Base-by-base conservation (phyloP, 2,113 vertebrate species). In the Elanoides forficatus region DNA sequence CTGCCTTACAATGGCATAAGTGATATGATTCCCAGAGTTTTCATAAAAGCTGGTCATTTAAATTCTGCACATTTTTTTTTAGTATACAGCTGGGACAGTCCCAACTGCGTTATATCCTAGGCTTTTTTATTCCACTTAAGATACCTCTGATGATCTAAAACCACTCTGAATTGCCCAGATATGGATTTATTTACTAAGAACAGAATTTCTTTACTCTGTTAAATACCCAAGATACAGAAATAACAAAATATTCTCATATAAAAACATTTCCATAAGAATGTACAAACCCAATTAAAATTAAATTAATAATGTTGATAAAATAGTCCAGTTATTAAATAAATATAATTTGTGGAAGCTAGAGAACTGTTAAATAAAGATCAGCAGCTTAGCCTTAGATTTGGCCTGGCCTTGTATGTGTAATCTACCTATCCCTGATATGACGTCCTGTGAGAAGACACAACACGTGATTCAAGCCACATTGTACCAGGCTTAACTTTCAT, bases 381-480 rank as follows among this genome's bases (percentile, higher is more conserved):
- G 15, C 32, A 73, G 2, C 22, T 83, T 43, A 88, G 17, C 6
- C 26, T 80, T 73, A 72, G 7, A 9, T 60, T 50, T 90, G 11
- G 9, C 25, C 32, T 80, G 20, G 9, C 13, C 34, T 65, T 8
- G 1, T 30, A 40, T 22, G 4, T 38, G 2, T 59, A 75, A 72
- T 62, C 32, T 70, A 14, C 38, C 10, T 18, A 14, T 34, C 6
- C 23, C 9, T 75, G 16, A 15, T n/a, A 25, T 3, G 6, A 9
- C 10, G 11, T 22, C 20, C 30, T 59, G 9, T 48, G 15, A 88
- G 48, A 84, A 90, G 8, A 48, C 12, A 45, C 14, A 60, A 36
- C 3, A 21, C 0, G 0, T 30, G 40, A 45, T 45, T 25, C 23
- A 83, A 86, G 12, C 6, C 8, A 34, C 1, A 1, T 67, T 38